Evolutionary conservation across 2,113 vertebrate species (phyloP), one percentile per base, ranked within the genome.

Genomic region (Sminthopsis crassicaudata): DNA sequence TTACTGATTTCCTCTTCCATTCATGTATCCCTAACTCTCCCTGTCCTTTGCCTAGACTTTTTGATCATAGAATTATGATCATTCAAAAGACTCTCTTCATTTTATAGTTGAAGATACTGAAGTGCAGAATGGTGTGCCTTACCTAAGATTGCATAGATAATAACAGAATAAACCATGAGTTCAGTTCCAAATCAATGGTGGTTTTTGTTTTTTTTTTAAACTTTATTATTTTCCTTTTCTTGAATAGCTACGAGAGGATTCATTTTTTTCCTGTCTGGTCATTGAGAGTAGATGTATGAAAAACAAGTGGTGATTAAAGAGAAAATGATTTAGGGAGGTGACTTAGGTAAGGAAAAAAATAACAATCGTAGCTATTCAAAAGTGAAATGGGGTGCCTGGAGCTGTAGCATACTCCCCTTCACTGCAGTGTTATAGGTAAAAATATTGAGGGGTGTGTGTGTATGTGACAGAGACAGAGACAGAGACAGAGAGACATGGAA

Each of bases 1-100:
- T 46, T 52, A 6, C 24, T 12, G 14, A 0, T 5, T n/a, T 48
- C 5, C 36, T 19, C 30, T 1, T 12, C 0, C 46, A 48, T 8
- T 55, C 51, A 30, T 23, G 23, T 92, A 7, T 91, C 30, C 10
- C 23, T 46, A 30, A 9, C 1, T 46, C 27, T 46, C 19, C 26
- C 11, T 25, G 50, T 91, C 53, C 42, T 46, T 14, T 10, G 11
- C 42, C 51, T 53, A 51, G 84, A 57, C 53, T 84, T 76, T 76
- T 5, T 19, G 67, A 76, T 22, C 16, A 76, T n/a, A 76, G 36
- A 16, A 84, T 84, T 84, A 42, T 67, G 57, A 36, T 67, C 2
- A 36, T 67, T 67, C 57, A 67, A 67, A 67, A 67, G 30, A 12
- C 30, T 67, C 30, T 10, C 55, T 30, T 67, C 30, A 30, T 67